Base-by-base conservation (phyloP, 1,140 invertebrate genomes). In the Tetraneura akinire region DNA sequence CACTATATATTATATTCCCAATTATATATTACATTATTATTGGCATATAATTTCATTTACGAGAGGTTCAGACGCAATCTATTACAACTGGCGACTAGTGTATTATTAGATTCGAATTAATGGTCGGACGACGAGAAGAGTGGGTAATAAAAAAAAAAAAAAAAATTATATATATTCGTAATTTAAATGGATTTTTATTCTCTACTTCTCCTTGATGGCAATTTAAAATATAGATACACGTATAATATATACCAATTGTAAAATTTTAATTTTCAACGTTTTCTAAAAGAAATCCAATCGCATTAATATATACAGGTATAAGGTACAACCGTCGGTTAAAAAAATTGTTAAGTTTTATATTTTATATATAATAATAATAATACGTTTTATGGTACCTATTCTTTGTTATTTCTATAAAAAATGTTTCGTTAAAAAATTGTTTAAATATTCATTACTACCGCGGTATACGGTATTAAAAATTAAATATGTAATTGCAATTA, bases 401-500 rank as follows among this genome's bases (percentile, higher is more conserved):
- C 32, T 37, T 37, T 37, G 3, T 4, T 4, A 37, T 37, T 37
- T 4, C 32, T 8, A 37, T 37, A 4, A 37, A n/a, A n/a, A n/a
- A n/a, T n/a, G 32, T 37, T 8, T 37, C 8, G 8, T 37, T 37
- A 37, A 37, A 37, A 37, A 4, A 37, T 37, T n/a, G n/a, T n/a
- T 26, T 13, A 29, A 60, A 60, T 26, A 60, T 60, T 60, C 13
- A 60, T 60, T 26, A 60, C 13, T 26, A 26, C 26, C 23, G 26
- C 14, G 23, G 26, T 16, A 21, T 14, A n/a, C 16, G 1, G 11
- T 14, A n/a, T 53, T 3, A 42, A 66, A 66, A 18, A 14, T 8
- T 51, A 70, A 29, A 70, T 70, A 49, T 49, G 23, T 70, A 71
- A 26, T 71, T 51, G 68, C 29, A 71, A 71, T 71, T 71, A 32